These are phyloP conservation scores for Zenarchopterus dispar DNA, from an alignment of 2,797 vertebrate species.

Conservation along the genomic window DNA sequence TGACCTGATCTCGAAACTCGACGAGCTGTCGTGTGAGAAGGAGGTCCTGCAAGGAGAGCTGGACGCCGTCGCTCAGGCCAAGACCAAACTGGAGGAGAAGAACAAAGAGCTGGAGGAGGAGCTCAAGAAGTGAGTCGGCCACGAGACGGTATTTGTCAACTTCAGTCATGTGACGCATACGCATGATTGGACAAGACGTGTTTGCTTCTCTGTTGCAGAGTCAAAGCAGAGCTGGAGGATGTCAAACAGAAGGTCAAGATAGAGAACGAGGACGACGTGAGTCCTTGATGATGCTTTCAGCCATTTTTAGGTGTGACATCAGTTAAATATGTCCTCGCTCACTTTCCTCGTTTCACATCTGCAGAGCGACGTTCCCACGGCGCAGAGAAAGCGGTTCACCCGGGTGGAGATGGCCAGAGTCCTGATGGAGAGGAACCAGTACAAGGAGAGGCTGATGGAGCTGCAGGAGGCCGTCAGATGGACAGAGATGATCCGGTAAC, in stretches of 20 bases:
- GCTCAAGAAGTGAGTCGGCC: constrained; percentile 87
- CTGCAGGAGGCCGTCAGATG: constrained; percentile 96
- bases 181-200: no score
- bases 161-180: no score
- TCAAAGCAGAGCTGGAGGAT: constrained; percentile 88
- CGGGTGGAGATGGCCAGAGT: constrained; percentile 97
- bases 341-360: neutral
- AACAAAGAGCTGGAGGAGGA: constrained; percentile 95
- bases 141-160: accelerated
- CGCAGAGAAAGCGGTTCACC: constrained; percentile 95
- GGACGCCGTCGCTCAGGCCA: constrained; percentile 88
- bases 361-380: constrained; percentile 94
- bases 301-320: neutral
- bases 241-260: constrained; percentile 88
- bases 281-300: constrained; percentile 42
- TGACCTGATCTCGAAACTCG: constrained; percentile 93
- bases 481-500: constrained; percentile 98
- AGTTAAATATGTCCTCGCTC: neutral
- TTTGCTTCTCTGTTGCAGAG: constrained; percentile 74
- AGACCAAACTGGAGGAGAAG: constrained; percentile 89
- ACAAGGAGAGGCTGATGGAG: constrained; percentile 97
- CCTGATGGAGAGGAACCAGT: constrained; percentile 98
- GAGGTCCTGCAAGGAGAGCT: constrained; percentile 92
- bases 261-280: constrained; percentile 93
- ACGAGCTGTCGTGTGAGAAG: constrained; percentile 92